phyloP scores from a whole-genome alignment of 2,113 vertebrate genomes.

The Opisthocomus hoazin region DNA sequence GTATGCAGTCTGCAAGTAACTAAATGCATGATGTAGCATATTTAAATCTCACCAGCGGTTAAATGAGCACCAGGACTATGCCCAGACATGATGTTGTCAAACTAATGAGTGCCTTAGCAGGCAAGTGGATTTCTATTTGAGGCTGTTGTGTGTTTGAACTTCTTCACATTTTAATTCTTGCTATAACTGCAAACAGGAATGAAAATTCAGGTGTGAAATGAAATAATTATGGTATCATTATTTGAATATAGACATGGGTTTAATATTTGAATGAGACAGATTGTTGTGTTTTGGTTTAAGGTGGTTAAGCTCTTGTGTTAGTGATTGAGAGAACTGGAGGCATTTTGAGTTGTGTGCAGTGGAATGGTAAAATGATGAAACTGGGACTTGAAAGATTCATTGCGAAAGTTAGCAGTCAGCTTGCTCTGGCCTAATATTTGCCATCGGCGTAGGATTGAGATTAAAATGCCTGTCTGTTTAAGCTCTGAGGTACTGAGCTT shows the following conservation, averaged over 20 bases:
- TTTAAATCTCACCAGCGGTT: background rate
- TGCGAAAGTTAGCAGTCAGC: background rate
- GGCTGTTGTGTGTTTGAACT: background rate
- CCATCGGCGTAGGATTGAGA: background rate
- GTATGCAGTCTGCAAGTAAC: background rate
- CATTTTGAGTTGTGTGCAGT: background rate
- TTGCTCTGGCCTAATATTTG: background rate
- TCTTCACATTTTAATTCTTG: background rate
- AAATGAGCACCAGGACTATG: background rate
- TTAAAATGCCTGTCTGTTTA: background rate
- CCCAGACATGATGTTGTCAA: constrained; percentile 14
- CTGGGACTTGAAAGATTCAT: background rate
- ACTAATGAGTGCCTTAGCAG: background rate
- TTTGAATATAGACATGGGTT: background rate
- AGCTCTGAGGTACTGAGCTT: background rate
- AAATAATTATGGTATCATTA: background rate
- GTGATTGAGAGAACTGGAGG: background rate
- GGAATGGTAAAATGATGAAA: background rate
- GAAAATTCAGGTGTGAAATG: background rate
- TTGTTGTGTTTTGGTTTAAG: background rate
- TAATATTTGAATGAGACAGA: background rate
- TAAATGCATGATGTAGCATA: background rate
- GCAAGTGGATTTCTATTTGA: constrained; percentile 18
- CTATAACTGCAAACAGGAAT: background rate
- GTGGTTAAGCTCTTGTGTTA: background rate